Evolutionary conservation across 2,113 vertebrate species (phyloP).

Genomic region (Falco punctatus): DNA sequence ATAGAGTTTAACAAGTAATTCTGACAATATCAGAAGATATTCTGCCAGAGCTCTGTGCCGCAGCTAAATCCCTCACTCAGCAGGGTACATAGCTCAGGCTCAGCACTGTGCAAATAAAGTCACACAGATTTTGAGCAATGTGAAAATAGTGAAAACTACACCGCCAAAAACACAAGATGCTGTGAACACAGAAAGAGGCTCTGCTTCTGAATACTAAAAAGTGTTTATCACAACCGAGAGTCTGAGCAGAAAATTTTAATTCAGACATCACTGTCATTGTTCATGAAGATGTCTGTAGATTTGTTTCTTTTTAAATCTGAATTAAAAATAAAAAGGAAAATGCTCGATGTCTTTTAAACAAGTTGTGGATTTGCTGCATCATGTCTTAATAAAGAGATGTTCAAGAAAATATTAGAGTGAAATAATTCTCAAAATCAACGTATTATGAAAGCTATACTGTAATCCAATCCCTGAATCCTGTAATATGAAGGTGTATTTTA

Average conservation of each 20-base stretch:
- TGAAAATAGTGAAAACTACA: conserved; percentile 48
- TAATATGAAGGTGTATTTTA: neutral
- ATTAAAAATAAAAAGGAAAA: neutral
- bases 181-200: neutral
- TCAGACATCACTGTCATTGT: neutral
- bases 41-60: neutral
- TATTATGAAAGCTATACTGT: neutral
- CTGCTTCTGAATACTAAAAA: neutral
- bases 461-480: neutral
- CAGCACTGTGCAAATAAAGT: conserved; percentile 1
- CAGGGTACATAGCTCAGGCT: conserved; percentile 21
- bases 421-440: neutral
- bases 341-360: neutral
- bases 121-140: neutral
- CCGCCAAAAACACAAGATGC: neutral
- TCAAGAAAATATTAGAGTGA: neutral
- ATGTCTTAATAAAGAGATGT: neutral
- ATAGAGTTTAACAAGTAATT: conserved; percentile 10
- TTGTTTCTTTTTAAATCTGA: neutral
- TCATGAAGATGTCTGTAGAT: neutral
- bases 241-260: neutral
- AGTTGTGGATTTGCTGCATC: neutral
- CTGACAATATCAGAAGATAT: neutral
- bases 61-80: conserved; percentile 27
- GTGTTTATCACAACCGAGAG: neutral